A percentile compares a stretch with the other conserved stretches of the same genome.
Conservation (phyloP, 1,140 invertebrate genomes). For the Leptinotarsa texana region DNA sequence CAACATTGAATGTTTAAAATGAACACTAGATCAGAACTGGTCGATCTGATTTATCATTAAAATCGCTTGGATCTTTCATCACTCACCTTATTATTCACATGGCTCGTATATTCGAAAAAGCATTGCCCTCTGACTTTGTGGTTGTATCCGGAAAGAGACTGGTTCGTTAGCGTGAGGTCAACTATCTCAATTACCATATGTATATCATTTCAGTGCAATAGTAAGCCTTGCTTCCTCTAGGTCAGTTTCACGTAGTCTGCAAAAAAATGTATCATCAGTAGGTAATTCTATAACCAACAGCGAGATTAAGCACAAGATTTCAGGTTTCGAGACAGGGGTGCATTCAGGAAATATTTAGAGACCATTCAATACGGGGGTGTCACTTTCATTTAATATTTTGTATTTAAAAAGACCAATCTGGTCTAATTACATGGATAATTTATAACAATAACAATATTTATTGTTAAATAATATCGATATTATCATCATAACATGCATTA, state of each 20-base stretch:
- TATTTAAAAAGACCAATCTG: no score
- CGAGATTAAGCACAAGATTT: neutral
- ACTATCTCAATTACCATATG: slow-evolving; percentile 6
- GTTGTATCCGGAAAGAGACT: neutral
- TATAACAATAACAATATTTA: no score
- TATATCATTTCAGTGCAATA: neutral
- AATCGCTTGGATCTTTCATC: neutral
- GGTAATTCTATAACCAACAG: neutral
- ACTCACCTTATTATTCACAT: slow-evolving; percentile 1
- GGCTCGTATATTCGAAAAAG: neutral
- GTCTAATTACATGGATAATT: no score
- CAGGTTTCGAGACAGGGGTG: no score
- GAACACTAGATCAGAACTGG: no score
- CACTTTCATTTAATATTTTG: no score
- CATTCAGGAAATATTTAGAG: no score
- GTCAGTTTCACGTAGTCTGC: neutral
- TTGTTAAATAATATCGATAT: no score
- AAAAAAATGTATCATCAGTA: neutral
- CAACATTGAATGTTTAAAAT: no score
- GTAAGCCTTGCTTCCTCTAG: neutral
- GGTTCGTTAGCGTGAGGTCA: neutral
- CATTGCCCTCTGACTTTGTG: neutral
- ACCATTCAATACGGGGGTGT: no score
- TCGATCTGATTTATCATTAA: no score
- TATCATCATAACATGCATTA: no score